These are phyloP conservation scores for Drosophila dunni DNA, from an alignment of 1,140 invertebrate species.

Conservation along the genomic window DNA sequence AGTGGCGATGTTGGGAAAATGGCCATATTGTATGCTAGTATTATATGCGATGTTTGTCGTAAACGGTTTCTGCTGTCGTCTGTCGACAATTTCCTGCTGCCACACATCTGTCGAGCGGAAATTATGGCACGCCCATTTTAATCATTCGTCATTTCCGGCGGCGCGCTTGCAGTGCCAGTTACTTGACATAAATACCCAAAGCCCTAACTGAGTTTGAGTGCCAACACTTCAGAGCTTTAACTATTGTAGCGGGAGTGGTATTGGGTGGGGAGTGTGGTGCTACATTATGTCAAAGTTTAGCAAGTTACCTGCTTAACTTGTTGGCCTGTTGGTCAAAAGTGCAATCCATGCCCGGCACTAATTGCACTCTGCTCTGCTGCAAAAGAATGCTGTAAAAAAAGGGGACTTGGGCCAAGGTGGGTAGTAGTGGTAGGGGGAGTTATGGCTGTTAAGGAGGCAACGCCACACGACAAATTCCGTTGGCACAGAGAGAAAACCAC, in stretches of 20 bases:
- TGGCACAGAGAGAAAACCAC: conserved; percentile 59
- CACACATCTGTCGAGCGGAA: conserved; percentile 54
- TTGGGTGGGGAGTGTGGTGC: not conserved
- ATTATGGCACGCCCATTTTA: conserved; percentile 82
- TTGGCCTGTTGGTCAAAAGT: conserved; percentile 60
- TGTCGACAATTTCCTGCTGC: conserved; percentile 68
- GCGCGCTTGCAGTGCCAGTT: conserved; percentile 30
- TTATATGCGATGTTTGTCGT: conserved; percentile 39
- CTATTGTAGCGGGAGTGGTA: conserved; percentile 1
- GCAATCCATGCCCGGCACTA: conserved; percentile 56
- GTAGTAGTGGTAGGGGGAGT: not conserved
- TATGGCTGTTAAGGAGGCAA: conserved; percentile 42
- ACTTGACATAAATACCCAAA: conserved; percentile 49
- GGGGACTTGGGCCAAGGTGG: not conserved
- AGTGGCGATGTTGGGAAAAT: conserved; percentile 38
- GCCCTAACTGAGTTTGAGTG: conserved; percentile 3
- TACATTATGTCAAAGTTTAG: conserved; percentile 21
- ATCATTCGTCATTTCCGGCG: conserved; percentile 75
- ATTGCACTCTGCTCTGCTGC: conserved; percentile 55
- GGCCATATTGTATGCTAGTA: conserved; percentile 26
- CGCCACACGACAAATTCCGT: conserved; percentile 66
- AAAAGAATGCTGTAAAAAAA: not conserved
- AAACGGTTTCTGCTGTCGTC: conserved; percentile 22
- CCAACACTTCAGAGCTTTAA: conserved; percentile 25
- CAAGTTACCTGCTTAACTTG: conserved; percentile 46